These are phyloP conservation scores for Drosophila sucinea DNA, from an alignment of 1,140 invertebrate genomes.

Conservation along the genomic window DNA sequence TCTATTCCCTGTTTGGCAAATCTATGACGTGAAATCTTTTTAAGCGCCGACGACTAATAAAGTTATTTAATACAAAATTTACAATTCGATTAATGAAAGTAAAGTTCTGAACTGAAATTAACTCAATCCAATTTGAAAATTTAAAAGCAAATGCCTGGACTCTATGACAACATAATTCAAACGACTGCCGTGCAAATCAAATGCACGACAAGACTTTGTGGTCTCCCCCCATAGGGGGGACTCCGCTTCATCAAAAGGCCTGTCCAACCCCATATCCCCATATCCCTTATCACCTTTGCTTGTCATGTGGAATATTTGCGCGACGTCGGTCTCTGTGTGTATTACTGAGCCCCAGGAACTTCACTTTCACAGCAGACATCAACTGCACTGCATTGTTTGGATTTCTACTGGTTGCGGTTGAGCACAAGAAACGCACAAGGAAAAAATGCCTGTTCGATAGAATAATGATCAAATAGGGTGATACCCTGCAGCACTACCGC, in stretches of 20 bases:
- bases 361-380: conserved; percentile 64
- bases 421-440: conserved; percentile 23
- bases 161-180: conserved; percentile 51
- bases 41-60: too few relatives aligned
- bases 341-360: conserved; percentile 57
- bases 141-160: conserved; percentile 27
- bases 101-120: not conserved
- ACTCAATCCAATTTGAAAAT: conserved; percentile 20
- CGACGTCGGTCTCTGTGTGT: conserved; percentile 16
- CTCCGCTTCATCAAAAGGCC: not conserved
- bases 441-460: conserved; percentile 12
- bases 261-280: conserved; percentile 4
- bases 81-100: not conserved
- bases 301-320: conserved; percentile 69
- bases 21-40: too few relatives aligned
- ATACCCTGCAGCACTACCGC: not conserved
- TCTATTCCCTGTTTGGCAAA: too few relatives aligned
- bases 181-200: conserved; percentile 54
- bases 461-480: not conserved
- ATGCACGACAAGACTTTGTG: conserved; percentile 35
- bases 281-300: conserved; percentile 29
- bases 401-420: conserved; percentile 45
- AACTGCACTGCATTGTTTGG: conserved; percentile 53
- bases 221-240: not conserved
- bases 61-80: too few relatives aligned